Base-by-base conservation (phyloP, 2,888 invertebrate species). In the Eilema depressum region DNA sequence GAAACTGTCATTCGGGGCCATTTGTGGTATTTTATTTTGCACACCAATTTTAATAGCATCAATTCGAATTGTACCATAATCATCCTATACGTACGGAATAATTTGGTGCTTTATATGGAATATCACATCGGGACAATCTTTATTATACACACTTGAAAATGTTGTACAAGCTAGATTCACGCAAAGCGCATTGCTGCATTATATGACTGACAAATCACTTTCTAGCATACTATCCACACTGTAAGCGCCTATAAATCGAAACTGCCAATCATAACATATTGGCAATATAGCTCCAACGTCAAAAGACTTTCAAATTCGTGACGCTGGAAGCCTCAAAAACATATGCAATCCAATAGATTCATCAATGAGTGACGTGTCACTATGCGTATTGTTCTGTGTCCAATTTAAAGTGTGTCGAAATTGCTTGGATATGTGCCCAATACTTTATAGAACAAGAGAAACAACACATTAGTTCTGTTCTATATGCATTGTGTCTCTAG, bases 261-360 rank as follows among this genome's bases (percentile, higher is more conserved):
- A 62, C 57, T 68, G 65, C 57, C 71, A 65, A 71, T 71, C 68
- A 62, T 47, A 71, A 68, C 56, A 28, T 61, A 68, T 41, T 56
- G 65, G 65, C 28, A 68, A 65, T 68, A 68, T 53, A 57, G 63
- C 59, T 26, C 56, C 61, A 56, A 53, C 33, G 57, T 33, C 64
- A 64, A 71, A 64, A 62, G 7, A 65, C 71, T 71, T 71, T 68
- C 71, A 68, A 71, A 71, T 61, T 71, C 68, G 68, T 68, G 68
- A 62, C 62, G 23, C 30, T 65, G 28, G 33, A 41, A 63, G 30
- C 53, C 37, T 28, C 41, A 23, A 57, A 60, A 23, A 26, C 23
- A n/a, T 17, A 47, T 41, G 23, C 23, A 59, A 23, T 12, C 23
- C 59, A 17, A 23, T n/a, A 25, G 17, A 66, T 66, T 26, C 25